These are phyloP conservation scores for Porites lobata DNA, from an alignment of 92 coral and sea anemone species.

Conservation along the genomic window DNA sequence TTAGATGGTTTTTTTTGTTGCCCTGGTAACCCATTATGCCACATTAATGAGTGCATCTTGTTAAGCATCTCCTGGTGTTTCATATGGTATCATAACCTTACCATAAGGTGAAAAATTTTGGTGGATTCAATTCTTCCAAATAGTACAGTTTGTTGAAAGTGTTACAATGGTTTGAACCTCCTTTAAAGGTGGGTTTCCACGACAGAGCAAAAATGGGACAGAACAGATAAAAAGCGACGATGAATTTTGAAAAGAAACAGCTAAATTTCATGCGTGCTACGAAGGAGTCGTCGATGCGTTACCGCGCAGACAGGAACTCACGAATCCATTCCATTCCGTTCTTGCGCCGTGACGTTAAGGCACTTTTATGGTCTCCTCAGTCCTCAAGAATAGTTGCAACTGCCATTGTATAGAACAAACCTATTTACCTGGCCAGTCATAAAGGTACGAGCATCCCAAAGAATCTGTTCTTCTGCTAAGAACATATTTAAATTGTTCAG, in stretches of 20 bases:
- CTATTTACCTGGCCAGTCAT: slow-evolving; percentile 88
- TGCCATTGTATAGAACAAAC: not conserved
- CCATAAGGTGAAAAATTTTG: too few relatives aligned
- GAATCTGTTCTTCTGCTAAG: slow-evolving; percentile 92
- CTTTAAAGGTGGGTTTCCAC: slow-evolving; percentile 10
- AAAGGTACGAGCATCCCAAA: slow-evolving; percentile 96
- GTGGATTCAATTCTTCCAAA: too few relatives aligned
- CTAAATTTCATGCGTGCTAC: too few relatives aligned
- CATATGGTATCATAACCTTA: too few relatives aligned
- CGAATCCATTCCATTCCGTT: slow-evolving; percentile 2
- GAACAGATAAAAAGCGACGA: not conserved
- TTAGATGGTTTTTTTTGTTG: not conserved
- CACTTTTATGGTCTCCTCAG: slow-evolving; percentile 15
- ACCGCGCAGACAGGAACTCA: not conserved
- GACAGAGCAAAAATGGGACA: slow-evolving; percentile 10
- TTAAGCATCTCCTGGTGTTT: too few relatives aligned
- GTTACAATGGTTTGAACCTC: too few relatives aligned
- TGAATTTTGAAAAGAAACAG: slow-evolving; percentile 6
- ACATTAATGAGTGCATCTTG: too few relatives aligned
- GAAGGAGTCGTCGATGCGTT: too few relatives aligned
- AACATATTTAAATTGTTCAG: slow-evolving; percentile 97
- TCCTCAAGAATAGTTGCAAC: slow-evolving; percentile 10
- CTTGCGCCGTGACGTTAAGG: slow-evolving; percentile 4
- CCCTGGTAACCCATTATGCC: too few relatives aligned
- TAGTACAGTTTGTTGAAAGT: too few relatives aligned